Base-by-base conservation (phyloP, 2,797 vertebrate genomes). In the Serranus cabrilla region DNA sequence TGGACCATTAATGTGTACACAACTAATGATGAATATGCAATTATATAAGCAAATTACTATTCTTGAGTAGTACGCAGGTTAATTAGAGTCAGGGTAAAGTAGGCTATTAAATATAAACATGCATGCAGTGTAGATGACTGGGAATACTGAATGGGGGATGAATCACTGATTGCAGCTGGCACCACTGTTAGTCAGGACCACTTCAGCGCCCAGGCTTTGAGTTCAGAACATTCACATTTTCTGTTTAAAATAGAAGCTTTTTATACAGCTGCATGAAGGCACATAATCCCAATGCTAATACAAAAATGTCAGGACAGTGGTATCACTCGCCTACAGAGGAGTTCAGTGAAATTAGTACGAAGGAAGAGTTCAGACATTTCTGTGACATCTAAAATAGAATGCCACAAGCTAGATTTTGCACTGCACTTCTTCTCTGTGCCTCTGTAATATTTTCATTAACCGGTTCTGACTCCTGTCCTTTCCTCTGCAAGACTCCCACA, bases 401-500 rank as follows among this genome's bases (percentile, higher is more conserved):
- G 37, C 47, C 68, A 67, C 43, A 7, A 58, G 23, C 20, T 50
- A 58, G 27, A 51, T 62, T 72, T 51, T 69, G 49, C 46, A 67
- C 52, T 21, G 9, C 5, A 20, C 43, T 46, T 58, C 69, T 67
- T 45, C 57, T 63, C 49, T 37, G 50, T 65, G 23, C 20, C 56
- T 27, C 50, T 78, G 25, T 61, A 45, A 72, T 62, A 71, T 56
- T 87, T 65, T 74, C 68, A 81, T 81, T 75, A 74, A 81, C 49
- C 25, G 64, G 25, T 18, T 45, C 55, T 34, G 43, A 62, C 66
- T 74, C 43, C 45, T 20, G 17, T 69, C 56, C 49, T 20, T 43
- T 71, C 58, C 68, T 74, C 58, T 58, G 78, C 70, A 60, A 34
- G 52, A 78, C 58, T 77, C 75, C 81, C 58, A 62, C 73, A 64